phyloP scores from a whole-genome alignment of 2,797 vertebrate genomes.

The Dryobates pubescens region DNA sequence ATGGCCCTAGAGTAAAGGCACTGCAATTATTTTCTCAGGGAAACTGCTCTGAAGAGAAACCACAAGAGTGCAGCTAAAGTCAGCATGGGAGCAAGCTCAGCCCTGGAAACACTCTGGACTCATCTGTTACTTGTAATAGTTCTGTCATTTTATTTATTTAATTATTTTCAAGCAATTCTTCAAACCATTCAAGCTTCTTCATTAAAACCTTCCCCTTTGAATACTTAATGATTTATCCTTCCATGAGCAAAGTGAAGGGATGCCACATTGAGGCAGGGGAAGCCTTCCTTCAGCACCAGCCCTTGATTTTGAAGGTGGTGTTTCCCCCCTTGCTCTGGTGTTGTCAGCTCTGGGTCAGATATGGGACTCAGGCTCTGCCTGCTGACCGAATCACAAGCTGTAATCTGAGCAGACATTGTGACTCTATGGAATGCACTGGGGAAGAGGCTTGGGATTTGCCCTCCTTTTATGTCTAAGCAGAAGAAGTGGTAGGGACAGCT shows the following conservation, averaged over 20 bases:
- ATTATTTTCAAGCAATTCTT: conserved; percentile 15
- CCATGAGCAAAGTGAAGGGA: conserved; percentile 21
- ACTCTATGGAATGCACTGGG: background rate
- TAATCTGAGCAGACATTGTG: background rate
- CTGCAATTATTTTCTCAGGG: conserved; percentile 65
- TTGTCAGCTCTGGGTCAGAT: background rate
- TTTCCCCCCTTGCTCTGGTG: background rate
- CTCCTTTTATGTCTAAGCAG: background rate
- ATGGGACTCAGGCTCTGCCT: background rate
- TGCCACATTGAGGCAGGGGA: background rate
- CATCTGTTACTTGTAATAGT: conserved; percentile 65
- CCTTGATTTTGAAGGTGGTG: background rate
- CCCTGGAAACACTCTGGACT: conserved; percentile 45
- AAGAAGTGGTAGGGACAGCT: background rate
- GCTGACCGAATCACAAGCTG: background rate
- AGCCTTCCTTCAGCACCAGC: background rate
- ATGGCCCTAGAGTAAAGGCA: conserved; percentile 37
- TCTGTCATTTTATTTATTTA: background rate
- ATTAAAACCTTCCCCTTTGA: conserved; percentile 59
- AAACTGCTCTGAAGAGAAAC: conserved; percentile 59
- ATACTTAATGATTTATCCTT: conserved; percentile 24
- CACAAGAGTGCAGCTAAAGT: conserved; percentile 61
- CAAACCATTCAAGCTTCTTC: conserved; percentile 46
- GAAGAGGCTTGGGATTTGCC: background rate
- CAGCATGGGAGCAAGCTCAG: conserved; percentile 58